Conservation (phyloP, 2,113 vertebrate species). For the Nipponia nippon region DNA sequence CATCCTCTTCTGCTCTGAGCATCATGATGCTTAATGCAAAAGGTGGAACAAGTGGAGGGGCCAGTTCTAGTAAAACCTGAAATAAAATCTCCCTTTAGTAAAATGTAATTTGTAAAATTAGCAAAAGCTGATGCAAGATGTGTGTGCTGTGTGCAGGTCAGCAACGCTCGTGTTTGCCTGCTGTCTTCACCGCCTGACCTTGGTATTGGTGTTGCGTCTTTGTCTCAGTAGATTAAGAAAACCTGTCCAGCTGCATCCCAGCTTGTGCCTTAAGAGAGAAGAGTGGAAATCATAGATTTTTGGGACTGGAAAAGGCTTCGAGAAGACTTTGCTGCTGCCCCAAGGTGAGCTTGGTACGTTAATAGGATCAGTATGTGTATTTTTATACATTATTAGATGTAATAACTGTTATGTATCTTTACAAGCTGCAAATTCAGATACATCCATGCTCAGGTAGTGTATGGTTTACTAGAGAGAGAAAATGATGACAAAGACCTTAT, state of each 20-base stretch:
- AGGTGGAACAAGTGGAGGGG: background rate
- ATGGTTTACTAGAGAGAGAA: background rate
- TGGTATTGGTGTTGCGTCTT: background rate
- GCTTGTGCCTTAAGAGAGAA: background rate
- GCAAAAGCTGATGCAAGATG: background rate
- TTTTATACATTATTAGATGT: background rate
- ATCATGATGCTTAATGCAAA: background rate
- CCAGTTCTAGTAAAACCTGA: background rate
- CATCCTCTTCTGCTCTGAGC: background rate
- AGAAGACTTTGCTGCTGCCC: background rate
- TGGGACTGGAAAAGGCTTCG: background rate
- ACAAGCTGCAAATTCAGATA: background rate
- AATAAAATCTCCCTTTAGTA: background rate
- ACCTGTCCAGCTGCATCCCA: background rate
- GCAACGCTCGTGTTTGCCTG: background rate
- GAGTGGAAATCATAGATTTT: background rate
- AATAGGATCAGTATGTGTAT: background rate
- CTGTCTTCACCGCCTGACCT: background rate
- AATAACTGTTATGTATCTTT: background rate
- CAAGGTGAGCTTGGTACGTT: background rate
- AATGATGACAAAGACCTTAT: background rate
- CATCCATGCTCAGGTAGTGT: background rate
- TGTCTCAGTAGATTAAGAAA: background rate
- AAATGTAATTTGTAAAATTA: background rate
- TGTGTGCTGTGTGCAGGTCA: background rate